These are phyloP conservation scores for Acleris laterana DNA, from an alignment of 2,888 invertebrate genomes.

Conservation along the genomic window DNA sequence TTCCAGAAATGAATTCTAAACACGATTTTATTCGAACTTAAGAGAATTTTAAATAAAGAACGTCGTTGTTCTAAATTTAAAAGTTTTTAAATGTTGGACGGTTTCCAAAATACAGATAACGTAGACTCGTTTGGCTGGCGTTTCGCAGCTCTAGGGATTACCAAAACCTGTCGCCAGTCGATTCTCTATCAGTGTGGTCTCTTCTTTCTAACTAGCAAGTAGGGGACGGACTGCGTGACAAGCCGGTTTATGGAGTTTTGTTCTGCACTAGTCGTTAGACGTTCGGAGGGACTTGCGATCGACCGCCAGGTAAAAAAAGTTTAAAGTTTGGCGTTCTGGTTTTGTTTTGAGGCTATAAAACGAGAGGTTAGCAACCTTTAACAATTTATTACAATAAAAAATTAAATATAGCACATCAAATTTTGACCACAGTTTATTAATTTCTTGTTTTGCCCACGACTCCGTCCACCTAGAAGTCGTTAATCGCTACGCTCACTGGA, in stretches of 20 bases:
- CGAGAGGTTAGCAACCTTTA: neutral
- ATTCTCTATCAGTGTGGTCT: neutral
- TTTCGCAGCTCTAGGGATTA: slow-evolving; percentile 4
- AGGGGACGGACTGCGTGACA: neutral
- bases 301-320: slow-evolving; percentile 21
- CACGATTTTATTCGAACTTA: too few species aligned
- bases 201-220: neutral
- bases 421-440: too few species aligned
- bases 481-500: too few species aligned
- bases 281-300: slow-evolving; percentile 5
- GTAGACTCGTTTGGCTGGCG: neutral
- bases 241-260: neutral
- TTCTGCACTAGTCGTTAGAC: neutral
- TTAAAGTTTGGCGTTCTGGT: slow-evolving; percentile 1
- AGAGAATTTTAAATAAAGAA: too few species aligned
- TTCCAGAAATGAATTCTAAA: too few species aligned
- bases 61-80: neutral
- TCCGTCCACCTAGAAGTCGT: too few species aligned
- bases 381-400: neutral
- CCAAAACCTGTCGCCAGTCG: neutral
- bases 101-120: slow-evolving; percentile 3
- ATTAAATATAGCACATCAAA: too few species aligned
- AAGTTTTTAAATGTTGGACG: neutral
- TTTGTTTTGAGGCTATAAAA: neutral
- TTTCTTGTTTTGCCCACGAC: too few species aligned